These are phyloP conservation scores for Micoletzkya japonica DNA, from an alignment of 2,888 invertebrate species.

Conservation along the genomic window DNA sequence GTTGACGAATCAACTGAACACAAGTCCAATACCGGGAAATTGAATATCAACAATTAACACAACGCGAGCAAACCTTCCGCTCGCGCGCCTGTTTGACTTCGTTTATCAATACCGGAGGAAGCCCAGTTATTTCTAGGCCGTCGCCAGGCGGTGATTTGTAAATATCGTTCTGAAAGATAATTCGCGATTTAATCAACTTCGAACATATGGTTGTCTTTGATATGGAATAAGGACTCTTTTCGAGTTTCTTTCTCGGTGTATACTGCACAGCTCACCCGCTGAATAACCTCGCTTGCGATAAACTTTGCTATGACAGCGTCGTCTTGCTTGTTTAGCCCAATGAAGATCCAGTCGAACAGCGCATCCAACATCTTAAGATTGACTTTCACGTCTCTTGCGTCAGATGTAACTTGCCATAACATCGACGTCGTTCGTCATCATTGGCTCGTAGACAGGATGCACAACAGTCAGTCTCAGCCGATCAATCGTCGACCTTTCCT, in stretches of 20 bases:
- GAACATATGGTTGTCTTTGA: background rate
- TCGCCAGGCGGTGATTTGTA: conserved; percentile 1
- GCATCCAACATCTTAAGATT: conserved; percentile 23
- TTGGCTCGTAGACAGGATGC: background rate
- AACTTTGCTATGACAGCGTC: background rate
- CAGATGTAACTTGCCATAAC: background rate
- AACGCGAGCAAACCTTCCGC: background rate
- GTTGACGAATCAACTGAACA: background rate
- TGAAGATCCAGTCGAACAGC: conserved; percentile 25
- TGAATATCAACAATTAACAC: background rate
- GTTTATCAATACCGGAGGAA: conserved; percentile 1
- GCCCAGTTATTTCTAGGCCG: background rate
- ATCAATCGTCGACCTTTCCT: background rate
- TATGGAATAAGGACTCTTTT: background rate
- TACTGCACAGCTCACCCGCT: background rate
- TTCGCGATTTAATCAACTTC: too few species aligned
- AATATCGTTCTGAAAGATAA: conserved; percentile 8
- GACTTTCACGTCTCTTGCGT: background rate
- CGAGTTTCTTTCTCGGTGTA: background rate
- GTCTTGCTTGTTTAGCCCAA: conserved; percentile 24
- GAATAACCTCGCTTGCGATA: background rate
- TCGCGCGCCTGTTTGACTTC: background rate
- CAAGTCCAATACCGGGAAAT: background rate
- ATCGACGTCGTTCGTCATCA: conserved; percentile 17
- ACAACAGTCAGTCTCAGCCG: conserved; percentile 4